These are phyloP conservation scores for Halcyon senegalensis DNA, from an alignment of 2,113 vertebrate genomes.

Conservation along the genomic window DNA sequence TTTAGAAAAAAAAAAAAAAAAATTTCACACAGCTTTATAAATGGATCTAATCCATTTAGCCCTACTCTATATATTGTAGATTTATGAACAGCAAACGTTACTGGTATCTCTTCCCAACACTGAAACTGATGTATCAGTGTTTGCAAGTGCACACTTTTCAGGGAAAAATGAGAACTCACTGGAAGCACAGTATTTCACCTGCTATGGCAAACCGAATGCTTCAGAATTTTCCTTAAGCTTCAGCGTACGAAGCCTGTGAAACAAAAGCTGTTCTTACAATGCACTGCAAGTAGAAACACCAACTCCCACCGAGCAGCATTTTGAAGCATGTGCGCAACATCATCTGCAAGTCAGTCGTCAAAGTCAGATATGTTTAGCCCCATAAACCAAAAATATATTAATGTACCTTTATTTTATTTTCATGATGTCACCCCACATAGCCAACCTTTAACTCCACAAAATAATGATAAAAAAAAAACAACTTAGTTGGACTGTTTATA, in stretches of 20 bases:
- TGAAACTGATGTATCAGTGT: conserved; percentile 64
- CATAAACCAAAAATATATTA: conserved; percentile 74
- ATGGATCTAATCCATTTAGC: conserved; percentile 77
- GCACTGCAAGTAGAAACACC: conserved; percentile 47
- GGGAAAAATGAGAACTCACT: conserved; percentile 38
- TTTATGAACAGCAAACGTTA: conserved; percentile 75
- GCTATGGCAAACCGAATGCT: conserved; percentile 53
- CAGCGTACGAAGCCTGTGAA: background rate
- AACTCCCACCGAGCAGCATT: conserved; percentile 30
- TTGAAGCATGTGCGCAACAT: conserved; percentile 58
- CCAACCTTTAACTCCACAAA: conserved; percentile 65
- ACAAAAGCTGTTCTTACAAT: background rate
- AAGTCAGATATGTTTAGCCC: conserved; percentile 65
- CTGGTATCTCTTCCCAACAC: conserved; percentile 66
- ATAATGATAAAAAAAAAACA: conserved; percentile 37
- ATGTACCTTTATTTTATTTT: conserved; percentile 67
- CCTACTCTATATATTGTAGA: conserved; percentile 74
- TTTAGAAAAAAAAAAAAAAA: conserved; percentile 66
- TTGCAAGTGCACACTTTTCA: conserved; percentile 51
- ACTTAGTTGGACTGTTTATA: conserved; percentile 63
- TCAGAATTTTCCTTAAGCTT: conserved; percentile 17
- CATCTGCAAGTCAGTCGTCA: conserved; percentile 57
- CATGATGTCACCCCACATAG: conserved; percentile 74
- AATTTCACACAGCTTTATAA: conserved; percentile 74
- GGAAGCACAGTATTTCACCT: conserved; percentile 67